phyloP scores from a whole-genome alignment of 1,140 invertebrate species.

The Mamestra configurata region DNA sequence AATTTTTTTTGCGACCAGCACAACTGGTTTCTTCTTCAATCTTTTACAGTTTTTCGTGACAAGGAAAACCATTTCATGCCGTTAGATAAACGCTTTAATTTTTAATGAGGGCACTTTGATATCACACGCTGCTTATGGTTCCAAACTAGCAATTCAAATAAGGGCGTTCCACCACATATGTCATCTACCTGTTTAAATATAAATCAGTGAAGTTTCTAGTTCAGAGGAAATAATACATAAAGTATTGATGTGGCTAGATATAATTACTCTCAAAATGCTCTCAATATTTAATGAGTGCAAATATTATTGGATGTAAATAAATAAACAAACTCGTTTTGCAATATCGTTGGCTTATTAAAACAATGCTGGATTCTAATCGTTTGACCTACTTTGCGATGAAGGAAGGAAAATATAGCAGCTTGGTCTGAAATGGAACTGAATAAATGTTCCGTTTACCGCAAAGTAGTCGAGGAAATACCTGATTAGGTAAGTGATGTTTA shows the following conservation, averaged over 20 bases:
- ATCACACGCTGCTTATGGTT: background rate
- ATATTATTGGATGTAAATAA: constrained; percentile 38
- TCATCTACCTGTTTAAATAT: background rate
- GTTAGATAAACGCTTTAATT: background rate
- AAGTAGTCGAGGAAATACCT: background rate
- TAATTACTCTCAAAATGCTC: constrained; percentile 20
- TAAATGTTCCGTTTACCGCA: background rate
- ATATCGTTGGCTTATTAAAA: constrained; percentile 44
- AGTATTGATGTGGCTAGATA: background rate
- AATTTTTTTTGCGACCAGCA: background rate
- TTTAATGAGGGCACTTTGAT: background rate
- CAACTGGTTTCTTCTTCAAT: background rate
- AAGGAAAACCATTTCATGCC: constrained; percentile 1
- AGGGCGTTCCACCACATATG: background rate
- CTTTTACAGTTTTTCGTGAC: background rate
- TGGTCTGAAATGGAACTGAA: constrained; percentile 17
- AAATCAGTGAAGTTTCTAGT: background rate
- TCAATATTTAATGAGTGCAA: constrained; percentile 37
- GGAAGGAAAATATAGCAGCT: constrained; percentile 35
- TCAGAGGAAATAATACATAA: constrained; percentile 9
- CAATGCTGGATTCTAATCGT: constrained; percentile 44
- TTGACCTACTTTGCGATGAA: constrained; percentile 39
- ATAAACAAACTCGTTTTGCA: constrained; percentile 36
- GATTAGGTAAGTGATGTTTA: background rate
- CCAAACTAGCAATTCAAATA: background rate